A percentile compares a stretch with the other conserved stretches of the same genome.
phyloP scores from a whole-genome alignment of 2,797 vertebrate species.

The Schizopygopsis pylzovi region DNA sequence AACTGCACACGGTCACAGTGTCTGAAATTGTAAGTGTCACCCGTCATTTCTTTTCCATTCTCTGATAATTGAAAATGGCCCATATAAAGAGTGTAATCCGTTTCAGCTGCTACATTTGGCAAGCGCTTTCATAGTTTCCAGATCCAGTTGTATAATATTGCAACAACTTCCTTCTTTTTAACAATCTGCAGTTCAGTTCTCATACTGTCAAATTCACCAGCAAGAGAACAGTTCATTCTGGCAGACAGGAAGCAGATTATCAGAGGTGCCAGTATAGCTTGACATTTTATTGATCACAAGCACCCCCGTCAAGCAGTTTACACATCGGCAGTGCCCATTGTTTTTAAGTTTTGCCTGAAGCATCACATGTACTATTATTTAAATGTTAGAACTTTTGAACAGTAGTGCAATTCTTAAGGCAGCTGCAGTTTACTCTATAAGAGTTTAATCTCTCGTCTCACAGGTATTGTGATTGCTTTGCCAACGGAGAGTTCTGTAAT shows the following conservation, averaged over 20 bases:
- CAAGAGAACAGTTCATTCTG: neutral
- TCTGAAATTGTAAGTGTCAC: conserved; percentile 90
- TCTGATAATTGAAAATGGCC: neutral
- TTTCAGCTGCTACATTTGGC: conserved; percentile 9
- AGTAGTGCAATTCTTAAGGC: neutral
- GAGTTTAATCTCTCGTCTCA: conserved; percentile 47
- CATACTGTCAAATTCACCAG: conserved; percentile 9
- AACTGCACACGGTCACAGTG: conserved; percentile 99
- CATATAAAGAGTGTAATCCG: neutral
- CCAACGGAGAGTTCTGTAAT: conserved; percentile 98
- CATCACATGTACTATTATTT: neutral
- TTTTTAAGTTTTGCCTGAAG: neutral
- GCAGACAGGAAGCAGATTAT: conserved; percentile 1
- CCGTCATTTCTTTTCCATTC: neutral
- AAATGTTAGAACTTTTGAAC: neutral
- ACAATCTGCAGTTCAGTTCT: conserved; percentile 6
- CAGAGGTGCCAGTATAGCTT: neutral
- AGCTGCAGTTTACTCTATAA: neutral
- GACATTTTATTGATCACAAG: conserved; percentile 1
- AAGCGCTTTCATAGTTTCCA: conserved; percentile 3
- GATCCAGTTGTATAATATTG: neutral
- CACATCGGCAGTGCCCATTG: neutral
- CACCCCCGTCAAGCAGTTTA: neutral
- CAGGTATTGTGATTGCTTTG: conserved; percentile 99
- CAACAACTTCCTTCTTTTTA: neutral